phyloP scores from a whole-genome alignment of 2,888 invertebrate species.

The Podotricha telesiphe region DNA sequence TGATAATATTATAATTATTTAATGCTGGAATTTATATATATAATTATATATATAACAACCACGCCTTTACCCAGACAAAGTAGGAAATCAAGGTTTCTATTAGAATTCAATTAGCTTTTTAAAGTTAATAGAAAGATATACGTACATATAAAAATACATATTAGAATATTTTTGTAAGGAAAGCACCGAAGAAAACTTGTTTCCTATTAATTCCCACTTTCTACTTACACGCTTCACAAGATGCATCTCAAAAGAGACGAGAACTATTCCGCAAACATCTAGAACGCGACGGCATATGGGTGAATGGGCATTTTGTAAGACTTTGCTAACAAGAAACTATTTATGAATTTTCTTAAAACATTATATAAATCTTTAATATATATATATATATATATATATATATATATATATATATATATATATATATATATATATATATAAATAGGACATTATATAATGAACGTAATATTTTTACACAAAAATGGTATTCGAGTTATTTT shows the following conservation, averaged over 20 bases:
- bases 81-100: too few species aligned
- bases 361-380: neutral
- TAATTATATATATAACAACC: too few species aligned
- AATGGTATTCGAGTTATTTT: too few species aligned
- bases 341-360: neutral
- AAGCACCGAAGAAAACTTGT: constrained; percentile 30
- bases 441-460: neutral
- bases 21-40: too few species aligned
- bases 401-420: too few species aligned
- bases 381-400: too few species aligned
- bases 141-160: neutral
- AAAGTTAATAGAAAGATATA: neutral
- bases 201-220: constrained; percentile 40
- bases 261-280: constrained; percentile 32
- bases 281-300: constrained; percentile 17
- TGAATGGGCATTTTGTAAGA: constrained; percentile 34
- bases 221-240: constrained; percentile 32
- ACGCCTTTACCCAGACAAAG: too few species aligned
- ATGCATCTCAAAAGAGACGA: constrained; percentile 39
- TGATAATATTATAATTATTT: too few species aligned
- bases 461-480: neutral
- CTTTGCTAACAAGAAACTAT: constrained; percentile 19
- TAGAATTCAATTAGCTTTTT: neutral
- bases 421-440: too few species aligned
- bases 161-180: constrained; percentile 3